phyloP scores from a whole-genome alignment of 1,140 invertebrate genomes.

The Arctopsyche grandis region DNA sequence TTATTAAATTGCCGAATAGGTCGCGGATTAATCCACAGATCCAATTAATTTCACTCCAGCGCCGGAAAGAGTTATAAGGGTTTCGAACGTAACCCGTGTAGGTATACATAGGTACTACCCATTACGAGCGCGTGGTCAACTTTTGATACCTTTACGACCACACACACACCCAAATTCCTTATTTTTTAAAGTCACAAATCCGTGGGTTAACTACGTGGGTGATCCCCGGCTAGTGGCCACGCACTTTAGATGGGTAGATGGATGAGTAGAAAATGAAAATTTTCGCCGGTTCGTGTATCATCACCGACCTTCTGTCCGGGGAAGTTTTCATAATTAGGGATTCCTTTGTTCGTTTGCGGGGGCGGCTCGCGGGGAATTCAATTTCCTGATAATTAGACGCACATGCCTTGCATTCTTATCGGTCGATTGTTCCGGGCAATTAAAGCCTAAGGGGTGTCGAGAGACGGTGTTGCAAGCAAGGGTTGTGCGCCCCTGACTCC shows the following conservation, averaged over 20 bases:
- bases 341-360: conserved; percentile 11
- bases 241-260: neutral
- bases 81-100: neutral
- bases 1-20: no score
- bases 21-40: no score
- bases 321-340: conserved; percentile 44
- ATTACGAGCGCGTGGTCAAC: neutral
- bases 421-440: conserved; percentile 54
- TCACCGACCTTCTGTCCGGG: neutral
- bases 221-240: neutral
- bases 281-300: neutral
- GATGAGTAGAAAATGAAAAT: neutral
- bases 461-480: conserved; percentile 3
- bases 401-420: conserved; percentile 53
- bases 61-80: neutral
- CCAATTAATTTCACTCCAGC: neutral
- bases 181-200: neutral
- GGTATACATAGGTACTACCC: neutral
- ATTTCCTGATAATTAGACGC: conserved; percentile 55
- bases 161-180: neutral
- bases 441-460: conserved; percentile 42
- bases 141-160: neutral
- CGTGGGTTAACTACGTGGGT: neutral
- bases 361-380: conserved; percentile 48
- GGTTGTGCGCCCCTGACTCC: neutral